phyloP scores from a whole-genome alignment of 1,140 invertebrate species.

The Nymphalis io region DNA sequence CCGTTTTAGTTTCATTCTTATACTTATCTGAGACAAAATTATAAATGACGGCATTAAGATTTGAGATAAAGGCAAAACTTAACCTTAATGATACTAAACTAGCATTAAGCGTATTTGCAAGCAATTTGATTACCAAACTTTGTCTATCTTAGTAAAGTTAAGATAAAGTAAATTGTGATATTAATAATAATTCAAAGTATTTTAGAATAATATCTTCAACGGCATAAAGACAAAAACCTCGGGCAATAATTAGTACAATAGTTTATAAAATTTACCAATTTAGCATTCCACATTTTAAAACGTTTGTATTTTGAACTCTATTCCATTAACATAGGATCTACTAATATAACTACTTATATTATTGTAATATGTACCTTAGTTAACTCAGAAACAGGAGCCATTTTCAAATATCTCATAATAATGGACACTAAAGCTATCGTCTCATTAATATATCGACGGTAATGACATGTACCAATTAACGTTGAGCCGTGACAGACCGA shows the following conservation, averaged over 20 bases:
- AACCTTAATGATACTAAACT: too few relatives aligned
- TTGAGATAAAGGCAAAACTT: too few relatives aligned
- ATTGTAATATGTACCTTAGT: not conserved
- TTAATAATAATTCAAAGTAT: not conserved
- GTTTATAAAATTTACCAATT: not conserved
- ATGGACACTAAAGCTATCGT: slow-evolving; percentile 18
- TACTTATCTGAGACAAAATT: not conserved
- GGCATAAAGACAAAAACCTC: not conserved
- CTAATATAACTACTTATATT: not conserved
- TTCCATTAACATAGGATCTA: not conserved
- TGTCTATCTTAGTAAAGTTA: too few relatives aligned
- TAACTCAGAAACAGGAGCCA: not conserved
- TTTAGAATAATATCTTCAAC: not conserved
- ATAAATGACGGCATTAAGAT: not conserved
- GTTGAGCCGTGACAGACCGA: slow-evolving; percentile 43
- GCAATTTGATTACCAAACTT: too few relatives aligned
- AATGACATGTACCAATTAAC: slow-evolving; percentile 56
- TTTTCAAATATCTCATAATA: not conserved
- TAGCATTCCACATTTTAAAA: not conserved
- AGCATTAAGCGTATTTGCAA: too few relatives aligned
- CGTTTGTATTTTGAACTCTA: not conserved
- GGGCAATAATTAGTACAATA: not conserved
- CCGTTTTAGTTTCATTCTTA: not conserved
- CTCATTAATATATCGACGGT: slow-evolving; percentile 56
- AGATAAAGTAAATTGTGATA: not conserved